phyloP scores from a whole-genome alignment of 2,113 vertebrate species.

The Phrynosoma platyrhinos region DNA sequence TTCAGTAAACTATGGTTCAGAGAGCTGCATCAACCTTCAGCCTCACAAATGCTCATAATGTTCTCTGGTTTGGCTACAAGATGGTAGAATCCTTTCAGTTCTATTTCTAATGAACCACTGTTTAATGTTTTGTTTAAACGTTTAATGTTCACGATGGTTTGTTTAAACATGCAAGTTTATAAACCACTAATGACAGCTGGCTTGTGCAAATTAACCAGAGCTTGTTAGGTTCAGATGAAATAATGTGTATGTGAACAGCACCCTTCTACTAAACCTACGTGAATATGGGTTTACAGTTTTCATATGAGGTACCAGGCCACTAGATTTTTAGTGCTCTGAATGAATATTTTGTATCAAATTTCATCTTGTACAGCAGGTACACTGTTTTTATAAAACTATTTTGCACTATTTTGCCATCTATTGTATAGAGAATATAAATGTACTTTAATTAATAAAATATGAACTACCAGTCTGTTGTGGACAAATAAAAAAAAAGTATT shows the following conservation, averaged over 20 bases:
- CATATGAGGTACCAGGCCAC: no score
- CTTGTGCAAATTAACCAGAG: neutral
- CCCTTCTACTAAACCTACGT: neutral
- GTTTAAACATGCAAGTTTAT: neutral
- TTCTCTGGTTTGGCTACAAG: neutral
- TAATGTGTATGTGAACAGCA: no score
- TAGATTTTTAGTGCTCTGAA: neutral
- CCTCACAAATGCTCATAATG: neutral
- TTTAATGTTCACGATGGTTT: neutral
- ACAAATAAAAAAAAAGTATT: no score
- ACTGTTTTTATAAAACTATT: neutral
- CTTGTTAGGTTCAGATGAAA: neutral
- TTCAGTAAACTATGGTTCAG: neutral
- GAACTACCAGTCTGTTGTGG: neutral
- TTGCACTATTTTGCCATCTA: neutral
- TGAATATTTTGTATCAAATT: neutral
- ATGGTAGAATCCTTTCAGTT: neutral
- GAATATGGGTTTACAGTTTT: neutral
- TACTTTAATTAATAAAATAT: constrained; percentile 1
- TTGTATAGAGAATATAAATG: neutral
- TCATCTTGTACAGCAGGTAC: neutral
- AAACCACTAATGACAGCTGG: neutral
- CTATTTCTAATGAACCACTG: neutral
- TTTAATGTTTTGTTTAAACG: neutral
- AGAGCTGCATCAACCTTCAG: neutral